Percentiles rank a stretch among this genome's conserved stretches.
Conservation (phyloP, 1,140 invertebrate species). For the Metaphire vulgaris region DNA sequence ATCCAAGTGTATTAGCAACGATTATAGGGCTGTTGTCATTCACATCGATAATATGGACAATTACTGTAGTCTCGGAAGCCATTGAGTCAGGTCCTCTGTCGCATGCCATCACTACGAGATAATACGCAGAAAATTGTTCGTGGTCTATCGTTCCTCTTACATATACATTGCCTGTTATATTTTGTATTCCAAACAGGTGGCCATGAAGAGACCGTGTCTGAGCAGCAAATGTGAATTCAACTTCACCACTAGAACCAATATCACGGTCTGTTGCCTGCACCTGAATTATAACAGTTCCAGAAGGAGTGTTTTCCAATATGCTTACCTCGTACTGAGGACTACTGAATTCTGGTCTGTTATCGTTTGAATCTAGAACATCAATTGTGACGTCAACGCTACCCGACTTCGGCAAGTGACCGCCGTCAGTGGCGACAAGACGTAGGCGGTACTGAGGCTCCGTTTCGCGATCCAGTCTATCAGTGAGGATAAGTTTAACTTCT, state of each 20-base stretch:
- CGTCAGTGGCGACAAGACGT: slow-evolving; percentile 75
- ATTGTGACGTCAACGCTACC: too few relatives aligned
- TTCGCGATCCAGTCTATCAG: slow-evolving; percentile 72
- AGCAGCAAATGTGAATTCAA: slow-evolving; percentile 57
- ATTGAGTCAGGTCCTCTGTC: too few relatives aligned
- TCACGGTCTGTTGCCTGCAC: slow-evolving; percentile 6
- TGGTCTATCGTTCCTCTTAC: slow-evolving; percentile 35
- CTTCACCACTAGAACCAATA: slow-evolving; percentile 55
- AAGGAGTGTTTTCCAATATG: slow-evolving; percentile 18
- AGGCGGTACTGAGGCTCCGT: slow-evolving; percentile 68
- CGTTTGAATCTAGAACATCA: slow-evolving; percentile 75
- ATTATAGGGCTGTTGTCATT: too few relatives aligned
- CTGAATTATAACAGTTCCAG: slow-evolving; percentile 63
- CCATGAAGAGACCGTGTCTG: slow-evolving; percentile 13
- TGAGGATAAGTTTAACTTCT: slow-evolving; percentile 36
- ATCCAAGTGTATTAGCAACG: too few relatives aligned
- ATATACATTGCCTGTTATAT: slow-evolving; percentile 35
- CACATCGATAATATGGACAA: too few relatives aligned
- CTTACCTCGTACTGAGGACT: slow-evolving; percentile 20
- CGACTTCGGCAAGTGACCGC: slow-evolving; percentile 70
- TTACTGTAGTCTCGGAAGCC: too few relatives aligned
- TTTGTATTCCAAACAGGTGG: slow-evolving; percentile 37
- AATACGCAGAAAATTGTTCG: slow-evolving; percentile 33
- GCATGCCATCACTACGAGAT: slow-evolving; percentile 38
- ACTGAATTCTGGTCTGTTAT: slow-evolving; percentile 57